These are phyloP conservation scores for Lamellibrachia satsuma DNA, from an alignment of 2,888 invertebrate species.

Conservation along the genomic window DNA sequence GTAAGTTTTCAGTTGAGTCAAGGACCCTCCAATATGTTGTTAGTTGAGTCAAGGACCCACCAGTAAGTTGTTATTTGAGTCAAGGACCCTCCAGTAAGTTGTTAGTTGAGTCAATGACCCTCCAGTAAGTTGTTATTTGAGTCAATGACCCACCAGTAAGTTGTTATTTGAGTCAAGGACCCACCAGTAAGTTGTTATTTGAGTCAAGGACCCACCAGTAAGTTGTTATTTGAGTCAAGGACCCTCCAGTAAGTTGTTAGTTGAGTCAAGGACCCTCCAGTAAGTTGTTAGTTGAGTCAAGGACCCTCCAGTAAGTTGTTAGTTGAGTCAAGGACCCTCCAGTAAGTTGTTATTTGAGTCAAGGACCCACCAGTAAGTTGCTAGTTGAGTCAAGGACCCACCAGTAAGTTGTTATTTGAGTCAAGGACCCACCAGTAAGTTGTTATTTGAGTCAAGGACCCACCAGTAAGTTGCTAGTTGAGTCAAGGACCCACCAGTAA, in stretches of 20 bases:
- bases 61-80: conserved; percentile 32
- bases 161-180: too few relatives aligned
- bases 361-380: conserved; percentile 28
- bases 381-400: conserved; percentile 35
- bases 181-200: too few relatives aligned
- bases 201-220: conserved; percentile 25
- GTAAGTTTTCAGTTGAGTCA: too few relatives aligned
- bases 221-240: conserved; percentile 31
- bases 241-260: conserved; percentile 28
- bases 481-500: conserved; percentile 30
- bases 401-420: not conserved
- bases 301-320: conserved; percentile 22
- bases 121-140: too few relatives aligned
- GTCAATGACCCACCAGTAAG: conserved; percentile 19
- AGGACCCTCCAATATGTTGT: too few relatives aligned
- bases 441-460: not conserved
- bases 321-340: too few relatives aligned
- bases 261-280: too few relatives aligned
- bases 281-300: not conserved
- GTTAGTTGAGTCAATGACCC: too few relatives aligned
- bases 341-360: too few relatives aligned
- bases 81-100: conserved; percentile 31
- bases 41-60: not conserved
- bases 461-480: conserved; percentile 34
- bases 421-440: too few relatives aligned